Evolutionary conservation across 2,888 invertebrate species (phyloP).

Genomic region (Nebria salina): DNA sequence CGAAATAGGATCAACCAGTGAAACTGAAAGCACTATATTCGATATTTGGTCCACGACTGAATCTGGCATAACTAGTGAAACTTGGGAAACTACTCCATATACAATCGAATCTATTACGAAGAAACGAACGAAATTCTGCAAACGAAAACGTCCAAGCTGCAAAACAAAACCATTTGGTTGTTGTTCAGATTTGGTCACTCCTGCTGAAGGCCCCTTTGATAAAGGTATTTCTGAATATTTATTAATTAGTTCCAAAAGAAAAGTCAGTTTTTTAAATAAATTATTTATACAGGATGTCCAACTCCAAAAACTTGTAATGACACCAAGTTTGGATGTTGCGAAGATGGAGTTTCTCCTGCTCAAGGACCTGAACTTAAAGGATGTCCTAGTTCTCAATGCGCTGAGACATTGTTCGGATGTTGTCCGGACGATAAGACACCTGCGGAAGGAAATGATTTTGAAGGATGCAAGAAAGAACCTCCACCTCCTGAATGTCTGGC

Average conservation of each 20-base stretch:
- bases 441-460: conserved; percentile 82
- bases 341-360: conserved; percentile 83
- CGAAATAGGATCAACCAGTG: conserved; percentile 23
- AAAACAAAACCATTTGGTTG: conserved; percentile 78
- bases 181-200: conserved; percentile 81
- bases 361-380: conserved; percentile 75
- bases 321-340: conserved; percentile 81
- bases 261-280: neutral
- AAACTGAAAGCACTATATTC: conserved; percentile 50
- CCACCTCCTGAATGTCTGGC: conserved; percentile 68
- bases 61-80: conserved; percentile 51
- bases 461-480: conserved; percentile 80
- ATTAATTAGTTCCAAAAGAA: neutral
- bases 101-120: conserved; percentile 66
- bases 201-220: conserved; percentile 84
- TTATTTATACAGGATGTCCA: conserved; percentile 69
- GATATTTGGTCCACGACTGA: conserved; percentile 57
- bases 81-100: conserved; percentile 67
- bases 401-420: conserved; percentile 85
- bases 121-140: conserved; percentile 68
- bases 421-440: conserved; percentile 81
- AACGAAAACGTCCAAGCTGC: conserved; percentile 69
- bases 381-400: conserved; percentile 79
- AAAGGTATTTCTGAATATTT: conserved; percentile 64
- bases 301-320: conserved; percentile 79